Evolutionary conservation across 53 echinoderm and acorn worm species (phyloP).

Genomic region (Holothuria leucospilota): DNA sequence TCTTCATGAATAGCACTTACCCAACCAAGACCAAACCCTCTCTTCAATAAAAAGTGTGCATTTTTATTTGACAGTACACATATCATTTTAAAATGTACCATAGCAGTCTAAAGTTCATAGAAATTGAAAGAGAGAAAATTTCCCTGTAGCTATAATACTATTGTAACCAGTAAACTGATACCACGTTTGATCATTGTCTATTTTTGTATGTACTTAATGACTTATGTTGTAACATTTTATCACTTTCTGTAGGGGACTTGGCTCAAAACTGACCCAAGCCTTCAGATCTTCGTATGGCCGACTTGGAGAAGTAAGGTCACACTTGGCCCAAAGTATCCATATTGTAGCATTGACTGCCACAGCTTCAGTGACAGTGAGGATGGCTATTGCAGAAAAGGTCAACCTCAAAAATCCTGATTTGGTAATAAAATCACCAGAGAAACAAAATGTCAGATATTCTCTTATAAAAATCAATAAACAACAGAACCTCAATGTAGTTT

Average conservation of each 20-base stretch:
- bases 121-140: no score
- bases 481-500: not conserved
- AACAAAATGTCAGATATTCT: conserved; percentile 22
- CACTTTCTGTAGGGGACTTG: conserved; percentile 18
- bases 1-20: no score
- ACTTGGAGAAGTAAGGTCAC: conserved; percentile 15
- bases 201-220: no score
- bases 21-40: no score
- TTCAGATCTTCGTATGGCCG: conserved; percentile 20
- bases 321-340: not conserved
- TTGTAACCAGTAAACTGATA: no score
- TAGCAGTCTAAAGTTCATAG: no score
- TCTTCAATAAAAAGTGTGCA: no score
- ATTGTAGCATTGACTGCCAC: conserved; percentile 22
- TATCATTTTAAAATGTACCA: no score
- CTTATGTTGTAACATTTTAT: no score
- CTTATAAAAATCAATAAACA: not conserved
- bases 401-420: not conserved
- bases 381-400: not conserved
- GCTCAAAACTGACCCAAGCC: not conserved
- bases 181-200: no score
- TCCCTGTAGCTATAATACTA: no score
- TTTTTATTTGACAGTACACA: no score
- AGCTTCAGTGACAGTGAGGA: not conserved
- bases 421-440: conserved; percentile 10